phyloP scores from a whole-genome alignment of 2,888 invertebrate genomes.

The Apoda limacodes region DNA sequence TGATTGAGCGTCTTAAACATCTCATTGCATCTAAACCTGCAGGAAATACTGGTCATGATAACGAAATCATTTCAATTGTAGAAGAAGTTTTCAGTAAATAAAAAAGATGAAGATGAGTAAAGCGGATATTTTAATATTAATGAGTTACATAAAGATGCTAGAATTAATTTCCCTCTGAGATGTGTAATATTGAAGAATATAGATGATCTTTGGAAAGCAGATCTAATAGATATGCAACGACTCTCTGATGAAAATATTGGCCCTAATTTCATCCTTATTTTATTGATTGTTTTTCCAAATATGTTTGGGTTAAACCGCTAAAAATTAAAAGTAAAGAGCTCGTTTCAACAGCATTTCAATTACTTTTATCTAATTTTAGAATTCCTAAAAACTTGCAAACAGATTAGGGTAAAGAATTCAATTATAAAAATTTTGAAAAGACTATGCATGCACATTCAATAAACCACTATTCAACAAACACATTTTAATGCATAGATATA shows the following conservation, averaged over 20 bases:
- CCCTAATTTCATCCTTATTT: slow-evolving; percentile 19
- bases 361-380: background rate
- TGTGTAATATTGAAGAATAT: slow-evolving; percentile 30
- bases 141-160: slow-evolving; percentile 1
- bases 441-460: slow-evolving; percentile 18
- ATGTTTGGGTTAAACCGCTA: slow-evolving; percentile 30
- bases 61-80: slow-evolving; percentile 34
- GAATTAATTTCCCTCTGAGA: slow-evolving; percentile 31
- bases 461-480: too few relatives aligned
- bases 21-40: slow-evolving; percentile 19
- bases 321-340: slow-evolving; percentile 19
- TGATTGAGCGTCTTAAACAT: slow-evolving; percentile 19
- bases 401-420: too few relatives aligned
- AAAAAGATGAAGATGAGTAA: slow-evolving; percentile 21
- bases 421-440: slow-evolving; percentile 19
- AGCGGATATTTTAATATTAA: slow-evolving; percentile 16
- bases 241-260: slow-evolving; percentile 11
- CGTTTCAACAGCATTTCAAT: slow-evolving; percentile 2
- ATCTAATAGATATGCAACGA: slow-evolving; percentile 28
- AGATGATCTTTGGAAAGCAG: slow-evolving; percentile 45
- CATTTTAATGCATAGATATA: too few relatives aligned
- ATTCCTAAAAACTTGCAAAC: too few relatives aligned
- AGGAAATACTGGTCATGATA: slow-evolving; percentile 19
- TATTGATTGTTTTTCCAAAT: slow-evolving; percentile 40
- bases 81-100: too few relatives aligned